These are phyloP conservation scores for Ophiothrix spiculata DNA, from an alignment of 35 echinoderm and acorn worm species.

Conservation along the genomic window DNA sequence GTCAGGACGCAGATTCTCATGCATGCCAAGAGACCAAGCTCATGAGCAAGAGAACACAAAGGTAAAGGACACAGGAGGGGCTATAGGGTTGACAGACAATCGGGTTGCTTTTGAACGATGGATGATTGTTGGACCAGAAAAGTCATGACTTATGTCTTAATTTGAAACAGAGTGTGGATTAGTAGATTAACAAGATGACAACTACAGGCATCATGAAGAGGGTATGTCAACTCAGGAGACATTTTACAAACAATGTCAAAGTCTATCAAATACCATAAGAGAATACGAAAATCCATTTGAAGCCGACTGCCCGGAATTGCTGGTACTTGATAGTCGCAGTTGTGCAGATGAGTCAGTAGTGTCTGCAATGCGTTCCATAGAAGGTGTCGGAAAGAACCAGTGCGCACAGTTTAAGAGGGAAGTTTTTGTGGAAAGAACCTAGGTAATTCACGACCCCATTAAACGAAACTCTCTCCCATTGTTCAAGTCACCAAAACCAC, in stretches of 20 bases:
- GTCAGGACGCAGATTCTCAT: constrained; percentile 2
- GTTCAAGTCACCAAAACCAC: background rate
- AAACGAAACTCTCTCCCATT: constrained; percentile 31
- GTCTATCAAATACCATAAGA: constrained; percentile 3
- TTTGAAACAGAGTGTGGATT: constrained; percentile 11
- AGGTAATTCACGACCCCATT: constrained; percentile 47
- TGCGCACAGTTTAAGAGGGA: constrained; percentile 26
- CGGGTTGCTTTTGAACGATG: constrained; percentile 6
- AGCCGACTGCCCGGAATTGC: background rate
- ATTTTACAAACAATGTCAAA: background rate
- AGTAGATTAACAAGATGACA: background rate
- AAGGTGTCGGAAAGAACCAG: constrained; percentile 18
- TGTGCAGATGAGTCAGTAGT: constrained; percentile 36
- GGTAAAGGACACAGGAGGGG: constrained; percentile 28
- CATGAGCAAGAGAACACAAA: constrained; percentile 32
- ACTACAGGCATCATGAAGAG: constrained; percentile 14
- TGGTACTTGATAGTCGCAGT: constrained; percentile 28
- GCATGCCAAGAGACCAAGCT: constrained; percentile 16
- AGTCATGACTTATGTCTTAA: constrained; percentile 5
- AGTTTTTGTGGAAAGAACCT: constrained; percentile 20
- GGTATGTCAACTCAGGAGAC: background rate
- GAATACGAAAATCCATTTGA: constrained; percentile 22
- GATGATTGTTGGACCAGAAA: constrained; percentile 25
- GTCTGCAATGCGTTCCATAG: background rate
- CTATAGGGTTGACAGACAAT: constrained; percentile 13